Base-by-base conservation (phyloP, 2,797 vertebrate genomes). In the Glossophaga mutica region DNA sequence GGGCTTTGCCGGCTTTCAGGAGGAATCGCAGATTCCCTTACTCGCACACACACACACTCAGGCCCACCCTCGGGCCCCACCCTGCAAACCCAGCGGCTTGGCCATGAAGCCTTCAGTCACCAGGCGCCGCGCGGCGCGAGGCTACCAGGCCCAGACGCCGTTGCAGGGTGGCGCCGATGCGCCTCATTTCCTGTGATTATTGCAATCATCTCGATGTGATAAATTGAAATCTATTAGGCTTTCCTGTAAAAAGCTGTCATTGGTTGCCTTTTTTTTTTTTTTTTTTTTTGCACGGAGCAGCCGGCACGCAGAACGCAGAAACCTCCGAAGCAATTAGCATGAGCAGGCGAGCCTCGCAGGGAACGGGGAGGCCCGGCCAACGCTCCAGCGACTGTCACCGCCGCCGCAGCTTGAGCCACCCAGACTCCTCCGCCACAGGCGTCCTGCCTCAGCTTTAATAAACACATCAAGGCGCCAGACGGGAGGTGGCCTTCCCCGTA, bases 401-500 rank as follows among this genome's bases (percentile, higher is more conserved):
- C 34, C 0, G 2, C 65, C n/a, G 8, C 88, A 97, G 95, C 97
- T 97, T 90, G 98, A 97, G 94, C 55, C 98, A 96, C 98, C 97
- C 97, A 98, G 98, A 98, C 98, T 97, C 98, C 98, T 98, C 98
- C 98, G 98, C 24, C 55, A 1, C 55, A 24, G 0, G 57, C 11
- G 4, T 14, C 98, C 98, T 98, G 98, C 97, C 98, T 99, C 99
- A 99, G 99, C 99, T 99, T 99, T 98, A 99, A 99, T 99, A 99
- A 99, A 99, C 98, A 99, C 98, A 99, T 99, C 98, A 98, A 99
- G 98, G 98, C 98, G 98, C 52, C 39, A 95, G 98, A 98, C 98
- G 98, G 98, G 98, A 98, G 96, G 97, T 98, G 97, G 97, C 98
- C 98, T 99, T 99, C 98, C 99, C 99, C 98, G 98, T 98, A 98